Conservation (phyloP, 2,888 invertebrate species). For the Crossocerus cetratus region DNA sequence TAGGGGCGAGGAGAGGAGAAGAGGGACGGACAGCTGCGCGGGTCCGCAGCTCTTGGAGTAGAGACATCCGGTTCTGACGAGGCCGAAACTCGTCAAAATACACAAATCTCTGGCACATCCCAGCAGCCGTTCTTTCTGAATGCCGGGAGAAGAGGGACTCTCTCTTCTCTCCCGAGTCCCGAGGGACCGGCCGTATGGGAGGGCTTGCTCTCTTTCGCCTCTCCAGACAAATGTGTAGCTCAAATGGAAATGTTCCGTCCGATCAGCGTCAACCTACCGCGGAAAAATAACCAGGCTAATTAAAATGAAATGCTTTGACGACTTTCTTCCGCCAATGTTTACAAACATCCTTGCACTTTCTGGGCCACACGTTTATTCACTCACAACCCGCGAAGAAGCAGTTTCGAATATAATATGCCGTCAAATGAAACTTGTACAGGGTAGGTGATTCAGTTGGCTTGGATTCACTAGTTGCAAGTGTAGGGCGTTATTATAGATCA, state of each 20-base stretch:
- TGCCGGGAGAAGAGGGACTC: constrained; percentile 34
- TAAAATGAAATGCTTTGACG: constrained; percentile 36
- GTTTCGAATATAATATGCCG: too few relatives aligned
- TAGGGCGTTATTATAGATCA: too few relatives aligned
- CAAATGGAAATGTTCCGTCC: constrained; percentile 47
- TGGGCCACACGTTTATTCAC: too few relatives aligned
- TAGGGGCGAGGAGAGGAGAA: constrained; percentile 11
- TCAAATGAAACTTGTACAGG: too few relatives aligned
- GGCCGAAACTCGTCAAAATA: constrained; percentile 73
- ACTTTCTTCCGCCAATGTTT: not conserved
- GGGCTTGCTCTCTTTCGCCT: constrained; percentile 37
- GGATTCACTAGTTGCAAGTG: too few relatives aligned
- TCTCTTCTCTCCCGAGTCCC: constrained; percentile 21
- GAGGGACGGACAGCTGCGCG: constrained; percentile 68
- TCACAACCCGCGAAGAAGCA: too few relatives aligned
- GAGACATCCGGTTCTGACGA: constrained; percentile 72
- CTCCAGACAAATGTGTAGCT: constrained; percentile 38
- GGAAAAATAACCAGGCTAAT: constrained; percentile 54
- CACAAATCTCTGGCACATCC: constrained; percentile 68
- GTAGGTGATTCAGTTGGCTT: too few relatives aligned
- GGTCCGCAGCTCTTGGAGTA: constrained; percentile 65
- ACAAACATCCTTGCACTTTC: not conserved
- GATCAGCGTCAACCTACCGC: constrained; percentile 54
- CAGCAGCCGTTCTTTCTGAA: constrained; percentile 20
- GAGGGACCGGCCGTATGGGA: constrained; percentile 24